Percentiles rank a stretch among this genome's conserved stretches.
Conservation (phyloP, 2,797 vertebrate species). For the Danionella dracula region DNA sequence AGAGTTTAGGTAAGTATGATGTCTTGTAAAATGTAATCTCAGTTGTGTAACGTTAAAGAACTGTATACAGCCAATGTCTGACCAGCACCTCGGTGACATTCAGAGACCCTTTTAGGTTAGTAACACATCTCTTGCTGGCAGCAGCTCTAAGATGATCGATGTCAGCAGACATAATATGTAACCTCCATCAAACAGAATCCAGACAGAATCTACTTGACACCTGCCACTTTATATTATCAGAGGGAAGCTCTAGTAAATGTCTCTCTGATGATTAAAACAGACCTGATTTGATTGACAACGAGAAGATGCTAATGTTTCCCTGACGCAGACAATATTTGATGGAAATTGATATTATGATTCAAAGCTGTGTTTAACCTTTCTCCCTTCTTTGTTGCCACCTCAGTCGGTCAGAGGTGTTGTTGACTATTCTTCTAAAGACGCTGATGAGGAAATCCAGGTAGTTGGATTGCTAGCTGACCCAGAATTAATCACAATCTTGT, state of each 20-base stretch:
- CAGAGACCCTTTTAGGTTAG: slow-evolving; percentile 3
- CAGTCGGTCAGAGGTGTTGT: slow-evolving; percentile 32
- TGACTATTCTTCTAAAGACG: slow-evolving; percentile 41
- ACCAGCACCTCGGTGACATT: not conserved
- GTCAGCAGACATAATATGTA: slow-evolving; percentile 50
- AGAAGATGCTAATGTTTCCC: not conserved
- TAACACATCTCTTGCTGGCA: not conserved
- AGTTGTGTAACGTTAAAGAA: not conserved
- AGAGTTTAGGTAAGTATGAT: slow-evolving; percentile 55
- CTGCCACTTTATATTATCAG: slow-evolving; percentile 36
- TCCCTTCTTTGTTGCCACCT: slow-evolving; percentile 9
- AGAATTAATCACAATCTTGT: not conserved
- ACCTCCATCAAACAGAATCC: slow-evolving; percentile 40
- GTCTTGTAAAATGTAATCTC: not conserved
- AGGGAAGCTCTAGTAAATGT: not conserved
- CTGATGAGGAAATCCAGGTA: slow-evolving; percentile 38
- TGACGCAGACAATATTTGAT: not conserved
- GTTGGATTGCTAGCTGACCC: not conserved
- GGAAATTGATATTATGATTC: not conserved
- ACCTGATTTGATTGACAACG: slow-evolving; percentile 13
- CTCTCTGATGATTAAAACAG: not conserved
- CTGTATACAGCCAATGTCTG: not conserved
- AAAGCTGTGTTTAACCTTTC: not conserved
- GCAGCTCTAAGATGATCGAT: slow-evolving; percentile 40
- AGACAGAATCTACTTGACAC: slow-evolving; percentile 47